Evolutionary conservation across 2,888 invertebrate species (phyloP).

Genomic region (Drosophila emarginata): DNA sequence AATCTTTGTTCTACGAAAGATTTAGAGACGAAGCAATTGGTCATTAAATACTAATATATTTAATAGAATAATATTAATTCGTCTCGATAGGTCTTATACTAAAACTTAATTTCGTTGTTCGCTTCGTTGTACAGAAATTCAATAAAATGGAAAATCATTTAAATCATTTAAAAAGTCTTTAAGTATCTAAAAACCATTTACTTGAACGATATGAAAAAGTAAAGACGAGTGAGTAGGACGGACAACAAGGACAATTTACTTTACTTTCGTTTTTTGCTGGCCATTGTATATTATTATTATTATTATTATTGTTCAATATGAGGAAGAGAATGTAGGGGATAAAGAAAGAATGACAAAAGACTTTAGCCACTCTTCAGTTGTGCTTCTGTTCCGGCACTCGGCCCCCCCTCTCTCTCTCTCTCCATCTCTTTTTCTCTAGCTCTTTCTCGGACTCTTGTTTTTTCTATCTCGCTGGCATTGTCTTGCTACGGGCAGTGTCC

Average conservation of each 20-base stretch:
- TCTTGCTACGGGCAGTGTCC: background rate
- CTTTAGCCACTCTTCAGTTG: conserved; percentile 20
- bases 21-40: too few species aligned
- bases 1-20: too few species aligned
- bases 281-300: conserved; percentile 8
- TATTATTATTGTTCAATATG: background rate
- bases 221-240: background rate
- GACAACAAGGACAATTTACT: background rate
- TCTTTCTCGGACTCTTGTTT: background rate
- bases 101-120: too few species aligned
- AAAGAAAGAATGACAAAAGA: conserved; percentile 50
- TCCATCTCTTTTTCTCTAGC: background rate
- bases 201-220: background rate
- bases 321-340: background rate
- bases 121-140: too few species aligned
- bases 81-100: too few species aligned
- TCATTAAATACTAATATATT: too few species aligned
- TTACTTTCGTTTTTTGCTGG: conserved; percentile 18
- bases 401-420: too few species aligned
- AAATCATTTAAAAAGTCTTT: background rate
- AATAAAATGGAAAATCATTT: too few species aligned
- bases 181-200: background rate
- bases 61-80: too few species aligned
- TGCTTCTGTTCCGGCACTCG: background rate
- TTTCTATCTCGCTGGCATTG: conserved; percentile 13